Evolutionary conservation across 2,113 vertebrate genomes (phyloP), one percentile per base, ranked within the genome.

Genomic region (Rhinoderma darwinii): DNA sequence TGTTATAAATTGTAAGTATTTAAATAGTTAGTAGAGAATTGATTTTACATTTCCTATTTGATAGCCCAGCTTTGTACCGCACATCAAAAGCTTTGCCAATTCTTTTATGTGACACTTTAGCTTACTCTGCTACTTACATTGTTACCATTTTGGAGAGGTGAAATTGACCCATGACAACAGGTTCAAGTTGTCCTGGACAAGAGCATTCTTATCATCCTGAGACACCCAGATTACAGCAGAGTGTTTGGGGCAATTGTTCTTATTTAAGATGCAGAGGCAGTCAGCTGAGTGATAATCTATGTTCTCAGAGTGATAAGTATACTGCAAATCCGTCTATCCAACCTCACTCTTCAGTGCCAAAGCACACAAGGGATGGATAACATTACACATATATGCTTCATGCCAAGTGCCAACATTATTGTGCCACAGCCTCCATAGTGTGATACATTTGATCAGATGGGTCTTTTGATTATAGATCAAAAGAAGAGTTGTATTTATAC

Each of bases 381-480:
- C 88, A 70, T 91, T 94, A 93, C 94, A 93, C 86, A 92, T 92
- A 94, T 95, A 93, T 91, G 93, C 92, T 92, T 93, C 92, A 93
- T 89, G 91, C 90, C 91, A 89, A 90, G 84, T 90, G 91, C 89
- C 90, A 89, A 94, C 92, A 95, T 92, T 93, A 93, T 95, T 94
- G 93, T 91, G 90, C 92, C 92, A 90, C 86, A 89, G 86, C 86
- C 87, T 88, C 90, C 75, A 84, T 87, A 88, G 92, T 83, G 91
- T 91, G 91, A 93, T 93, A 94, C 90, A 91, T 93, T 89, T 92
- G 87, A 88, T 84, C 17, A 89, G 93, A 95, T 93, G 93, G 93
- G 93, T 92, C 91, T 94, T 93, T 92, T 88, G 47, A 91, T 95
- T 95, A 96, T 94, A 92, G 93, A 94, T 93, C 89, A 90, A 90